Base-by-base conservation (phyloP, 2,888 invertebrate genomes). In the Thalpophila matura region DNA sequence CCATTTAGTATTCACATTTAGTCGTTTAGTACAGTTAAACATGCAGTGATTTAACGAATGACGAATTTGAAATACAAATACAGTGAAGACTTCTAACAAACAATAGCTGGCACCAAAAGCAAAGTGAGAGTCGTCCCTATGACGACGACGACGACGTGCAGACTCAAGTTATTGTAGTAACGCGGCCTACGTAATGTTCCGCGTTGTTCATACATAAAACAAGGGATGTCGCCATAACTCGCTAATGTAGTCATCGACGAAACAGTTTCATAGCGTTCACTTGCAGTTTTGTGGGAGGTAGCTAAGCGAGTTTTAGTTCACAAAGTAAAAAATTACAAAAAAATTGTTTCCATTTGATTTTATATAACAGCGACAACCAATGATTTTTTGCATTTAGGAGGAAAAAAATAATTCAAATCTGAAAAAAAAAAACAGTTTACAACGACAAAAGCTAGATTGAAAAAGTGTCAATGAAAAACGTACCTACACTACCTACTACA, bases 61-160 rank as follows among this genome's bases (percentile, higher is more conserved):
- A 27, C 22, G 61, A 79, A 75, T 76, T 80, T 58, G 77, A 78
- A 80, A 68, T 54, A 72, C 24, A 80, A 81, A 84, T 76, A 76
- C 63, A 77, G 85, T 86, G 84, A 88, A 87, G 89, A 82, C 83
- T 77, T 72, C 46, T 72, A 88, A 91, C 90, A 92, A 88, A 91
- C 90, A 92, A 91, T 90, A 77, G 81, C 58, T 79, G 64, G 68
- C 71, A 78, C 58, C 81, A 84, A 89, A 85, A 85, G 81, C 79
- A 76, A 85, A 87, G 89, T 87, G 90, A 91, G 89, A 91, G 90
- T 85, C 75, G 83, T 79, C 75, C 61, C 58, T 61, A 54, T 51
- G 26, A 63, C 20, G 46, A 46, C 33, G 37, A 67, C 9, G 43
- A 40, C 53, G 42, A 49, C 22, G 45, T 42, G 33, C 33, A 33